Base-by-base conservation (phyloP, 2,888 invertebrate genomes). In the Neoitamus cyanurus region DNA sequence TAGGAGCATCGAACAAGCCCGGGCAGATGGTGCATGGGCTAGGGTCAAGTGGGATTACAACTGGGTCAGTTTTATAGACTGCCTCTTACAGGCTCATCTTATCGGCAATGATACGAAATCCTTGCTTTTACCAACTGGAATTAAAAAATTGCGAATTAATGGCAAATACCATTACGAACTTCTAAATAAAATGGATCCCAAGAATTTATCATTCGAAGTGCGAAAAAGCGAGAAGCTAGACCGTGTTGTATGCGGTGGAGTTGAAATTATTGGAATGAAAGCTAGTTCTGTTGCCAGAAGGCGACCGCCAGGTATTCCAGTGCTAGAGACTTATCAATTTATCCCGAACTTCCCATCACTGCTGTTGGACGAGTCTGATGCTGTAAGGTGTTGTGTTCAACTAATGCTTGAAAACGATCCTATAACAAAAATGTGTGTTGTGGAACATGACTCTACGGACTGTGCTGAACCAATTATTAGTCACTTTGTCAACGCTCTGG, bases 61-160 rank as follows among this genome's bases (percentile, higher is more conserved):
- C 91, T 98, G 97, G 97, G 94, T 96, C 6, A 93, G 96, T 2
- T 97, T 97, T 90, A 93, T 98, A 92, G 98, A 98, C 91, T 95
- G 96, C 42, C 95, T 98, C 94, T 92, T 98, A 13, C 98, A 98
- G 90, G 94, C 96, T 88, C 93, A 94, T 88, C 94, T 97, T 77
- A 90, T 97, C 31, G 93, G 94, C 31, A 92, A 94, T 84, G 94
- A 95, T 86, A 93, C 94, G 0, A 93, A 96, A 31, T 93, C 94
- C 2, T 93, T 97, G 3, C 93, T 94, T 88, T 93, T 97, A 0
- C 97, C 97, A 0, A 96, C 96, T 0, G 93, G 95, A 83, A 94
- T 97, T 36, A 93, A 94, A 88, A 94, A 93, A 88, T 89, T 96
- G 0, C 92, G 93, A 15, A 95, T 97, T 68, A 94, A 96, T 88